Percentiles rank a stretch among this genome's conserved stretches.
Evolutionary conservation across 2,797 vertebrate species (phyloP).

Genomic region (Gymnoscopelus braueri): DNA sequence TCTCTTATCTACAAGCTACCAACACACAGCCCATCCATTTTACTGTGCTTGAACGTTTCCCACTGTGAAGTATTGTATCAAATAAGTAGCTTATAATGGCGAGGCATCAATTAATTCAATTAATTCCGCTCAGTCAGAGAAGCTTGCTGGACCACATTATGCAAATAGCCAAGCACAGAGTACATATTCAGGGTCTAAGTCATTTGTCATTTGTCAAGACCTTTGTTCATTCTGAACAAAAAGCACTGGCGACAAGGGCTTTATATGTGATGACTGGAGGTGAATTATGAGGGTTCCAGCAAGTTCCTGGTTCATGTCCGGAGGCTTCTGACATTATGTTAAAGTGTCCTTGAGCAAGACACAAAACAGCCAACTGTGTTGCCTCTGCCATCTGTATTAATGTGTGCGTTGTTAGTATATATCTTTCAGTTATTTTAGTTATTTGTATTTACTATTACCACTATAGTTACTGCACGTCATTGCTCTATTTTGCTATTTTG

Average conservation of each 20-base stretch:
- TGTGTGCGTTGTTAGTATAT: too few species aligned
- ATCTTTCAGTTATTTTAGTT: too few species aligned
- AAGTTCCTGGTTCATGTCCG: too few species aligned
- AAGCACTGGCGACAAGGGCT: background rate
- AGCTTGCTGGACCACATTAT: slow-evolving; percentile 16
- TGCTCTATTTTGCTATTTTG: too few species aligned
- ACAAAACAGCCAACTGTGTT: too few species aligned
- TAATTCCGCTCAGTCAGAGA: slow-evolving; percentile 16
- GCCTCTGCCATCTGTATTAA: too few species aligned
- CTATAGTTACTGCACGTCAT: too few species aligned
- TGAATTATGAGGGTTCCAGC: too few species aligned
- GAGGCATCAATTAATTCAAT: slow-evolving; percentile 15
- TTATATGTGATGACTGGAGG: background rate
- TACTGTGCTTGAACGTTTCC: slow-evolving; percentile 6
- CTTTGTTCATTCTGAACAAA: background rate
- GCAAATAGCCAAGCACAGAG: slow-evolving; percentile 10
- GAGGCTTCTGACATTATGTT: too few species aligned
- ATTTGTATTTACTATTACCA: too few species aligned
- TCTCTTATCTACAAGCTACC: slow-evolving; percentile 36
- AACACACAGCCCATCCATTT: slow-evolving; percentile 1
- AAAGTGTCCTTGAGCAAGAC: too few species aligned
- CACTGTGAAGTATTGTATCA: background rate
- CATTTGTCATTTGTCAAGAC: slow-evolving; percentile 5
- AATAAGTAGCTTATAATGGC: slow-evolving; percentile 16
- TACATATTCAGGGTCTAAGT: background rate